Evolutionary conservation across 2,888 invertebrate species (phyloP).

Genomic region (Philonicus albiceps): DNA sequence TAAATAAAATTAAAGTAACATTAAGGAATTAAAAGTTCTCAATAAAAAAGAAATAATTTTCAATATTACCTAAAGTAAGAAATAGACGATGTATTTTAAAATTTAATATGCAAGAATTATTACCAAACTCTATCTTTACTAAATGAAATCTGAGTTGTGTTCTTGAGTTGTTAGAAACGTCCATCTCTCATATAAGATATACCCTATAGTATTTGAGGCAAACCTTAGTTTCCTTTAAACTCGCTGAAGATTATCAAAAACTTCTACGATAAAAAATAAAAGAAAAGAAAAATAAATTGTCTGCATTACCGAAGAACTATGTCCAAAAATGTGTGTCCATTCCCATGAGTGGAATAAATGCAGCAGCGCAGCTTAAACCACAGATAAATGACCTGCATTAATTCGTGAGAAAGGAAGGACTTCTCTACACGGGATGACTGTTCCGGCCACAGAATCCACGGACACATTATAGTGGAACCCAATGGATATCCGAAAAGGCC

Average conservation of each 20-base stretch:
- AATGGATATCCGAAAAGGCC: constrained; percentile 1
- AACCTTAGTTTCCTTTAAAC: not conserved
- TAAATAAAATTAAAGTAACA: too few species aligned
- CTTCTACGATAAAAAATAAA: not conserved
- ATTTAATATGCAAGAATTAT: too few species aligned
- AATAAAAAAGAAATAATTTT: too few species aligned
- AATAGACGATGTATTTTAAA: too few species aligned
- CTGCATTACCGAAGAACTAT: not conserved
- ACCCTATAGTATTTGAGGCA: too few species aligned
- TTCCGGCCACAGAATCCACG: constrained; percentile 9
- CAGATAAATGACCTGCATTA: constrained; percentile 46
- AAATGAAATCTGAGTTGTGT: too few species aligned
- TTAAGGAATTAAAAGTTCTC: too few species aligned
- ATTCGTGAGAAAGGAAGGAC: constrained; percentile 41
- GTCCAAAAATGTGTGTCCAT: constrained; percentile 15
- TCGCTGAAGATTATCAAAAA: not conserved
- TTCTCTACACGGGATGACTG: not conserved
- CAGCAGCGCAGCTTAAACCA: constrained; percentile 42
- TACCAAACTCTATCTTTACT: too few species aligned
- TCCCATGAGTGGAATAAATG: constrained; percentile 41
- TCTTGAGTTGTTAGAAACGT: too few species aligned
- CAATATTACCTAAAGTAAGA: too few species aligned
- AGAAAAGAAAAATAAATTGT: not conserved
- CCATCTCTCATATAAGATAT: too few species aligned
- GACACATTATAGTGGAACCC: not conserved